Conservation (phyloP, 2,797 vertebrate genomes). For the Channa striata region DNA sequence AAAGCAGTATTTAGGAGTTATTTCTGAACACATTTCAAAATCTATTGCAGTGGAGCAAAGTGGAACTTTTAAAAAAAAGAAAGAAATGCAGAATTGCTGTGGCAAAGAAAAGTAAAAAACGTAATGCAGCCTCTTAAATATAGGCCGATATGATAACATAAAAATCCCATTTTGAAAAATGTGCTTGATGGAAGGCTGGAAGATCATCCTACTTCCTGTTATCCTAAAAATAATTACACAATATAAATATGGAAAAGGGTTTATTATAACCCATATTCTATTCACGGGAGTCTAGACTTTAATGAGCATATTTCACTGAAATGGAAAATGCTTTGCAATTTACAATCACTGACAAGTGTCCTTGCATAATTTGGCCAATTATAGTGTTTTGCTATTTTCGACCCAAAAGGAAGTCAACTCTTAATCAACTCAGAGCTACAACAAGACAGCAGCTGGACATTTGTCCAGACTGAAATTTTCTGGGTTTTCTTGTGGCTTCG, state of each 20-base stretch:
- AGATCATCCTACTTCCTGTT: not conserved
- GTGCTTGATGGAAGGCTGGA: not conserved
- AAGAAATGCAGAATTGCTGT: conserved; percentile 7
- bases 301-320: conserved; percentile 18
- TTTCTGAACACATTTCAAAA: conserved; percentile 39
- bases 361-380: conserved; percentile 16
- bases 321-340: conserved; percentile 9
- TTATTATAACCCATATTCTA: conserved; percentile 3
- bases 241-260: not conserved
- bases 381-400: conserved; percentile 11
- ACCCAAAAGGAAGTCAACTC: conserved; percentile 2
- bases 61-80: conserved; percentile 2
- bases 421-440: conserved; percentile 42
- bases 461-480: conserved; percentile 56
- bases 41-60: conserved; percentile 18
- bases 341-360: conserved; percentile 10
- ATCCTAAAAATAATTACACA: not conserved
- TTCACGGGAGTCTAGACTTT: not conserved
- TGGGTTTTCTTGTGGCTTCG: conserved; percentile 63
- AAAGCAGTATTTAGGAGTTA: conserved; percentile 22
- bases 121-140: conserved; percentile 21
- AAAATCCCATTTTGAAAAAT: not conserved
- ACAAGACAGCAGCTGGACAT: conserved; percentile 37
- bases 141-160: not conserved
- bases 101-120: conserved; percentile 54